These are phyloP conservation scores for Prietella phreatophila DNA, from an alignment of 2,113 vertebrate genomes.

Conservation along the genomic window DNA sequence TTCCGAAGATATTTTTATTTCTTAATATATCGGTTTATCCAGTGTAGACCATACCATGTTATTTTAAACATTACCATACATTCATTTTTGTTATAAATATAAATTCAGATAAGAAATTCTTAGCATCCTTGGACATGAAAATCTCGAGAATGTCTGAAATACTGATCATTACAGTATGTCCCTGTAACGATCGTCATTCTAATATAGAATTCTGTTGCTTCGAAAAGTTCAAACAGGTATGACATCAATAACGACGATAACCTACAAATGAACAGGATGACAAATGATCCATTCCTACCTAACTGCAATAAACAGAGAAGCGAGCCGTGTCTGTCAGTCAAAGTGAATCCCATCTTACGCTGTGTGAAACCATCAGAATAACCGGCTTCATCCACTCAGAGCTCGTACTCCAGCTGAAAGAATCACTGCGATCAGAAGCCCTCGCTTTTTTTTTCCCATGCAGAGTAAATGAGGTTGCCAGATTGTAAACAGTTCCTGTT, in stretches of 20 bases:
- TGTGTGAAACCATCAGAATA: constrained; percentile 83
- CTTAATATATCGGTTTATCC: not conserved
- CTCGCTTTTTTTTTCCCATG: not conserved
- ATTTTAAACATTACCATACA: not conserved
- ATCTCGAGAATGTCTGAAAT: not conserved
- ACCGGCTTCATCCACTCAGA: constrained; percentile 51
- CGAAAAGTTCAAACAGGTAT: not conserved
- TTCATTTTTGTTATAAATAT: not conserved
- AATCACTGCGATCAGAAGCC: not conserved
- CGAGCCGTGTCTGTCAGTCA: constrained; percentile 82
- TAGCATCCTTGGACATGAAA: not conserved
- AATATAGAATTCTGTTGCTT: not conserved
- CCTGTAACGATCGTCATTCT: not conserved
- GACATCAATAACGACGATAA: not conserved
- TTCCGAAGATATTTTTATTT: not conserved
- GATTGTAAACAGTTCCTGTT: not conserved
- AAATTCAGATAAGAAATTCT: not conserved
- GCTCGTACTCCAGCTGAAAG: constrained; percentile 62
- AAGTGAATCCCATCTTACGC: constrained; percentile 87
- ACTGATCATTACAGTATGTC: no score
- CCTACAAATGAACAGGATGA: not conserved
- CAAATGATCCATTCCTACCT: constrained; percentile 72
- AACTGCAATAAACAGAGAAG: constrained; percentile 82
- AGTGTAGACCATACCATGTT: not conserved
- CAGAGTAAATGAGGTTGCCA: not conserved